These are phyloP conservation scores for Dasypogon diadema DNA, from an alignment of 2,888 invertebrate species.

Conservation along the genomic window DNA sequence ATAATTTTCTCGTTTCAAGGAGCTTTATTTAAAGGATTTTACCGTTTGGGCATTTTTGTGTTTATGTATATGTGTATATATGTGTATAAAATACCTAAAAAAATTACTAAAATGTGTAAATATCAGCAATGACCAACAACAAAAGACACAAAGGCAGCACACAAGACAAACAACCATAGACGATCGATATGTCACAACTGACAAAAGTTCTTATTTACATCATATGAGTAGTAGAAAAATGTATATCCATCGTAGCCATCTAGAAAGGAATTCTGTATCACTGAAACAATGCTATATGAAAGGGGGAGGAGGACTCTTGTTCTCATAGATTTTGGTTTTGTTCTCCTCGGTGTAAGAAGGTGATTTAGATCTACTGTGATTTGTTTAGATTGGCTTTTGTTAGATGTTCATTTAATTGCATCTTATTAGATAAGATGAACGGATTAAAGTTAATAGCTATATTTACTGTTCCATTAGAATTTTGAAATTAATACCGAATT, in stretches of 20 bases:
- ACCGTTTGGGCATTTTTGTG: slow-evolving; percentile 1
- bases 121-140: slow-evolving; percentile 46
- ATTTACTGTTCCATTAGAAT: slow-evolving; percentile 36
- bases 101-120: slow-evolving; percentile 24
- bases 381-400: slow-evolving; percentile 18
- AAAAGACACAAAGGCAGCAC: slow-evolving; percentile 40
- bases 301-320: slow-evolving; percentile 14
- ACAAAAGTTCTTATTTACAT: not conserved
- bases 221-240: too few species aligned
- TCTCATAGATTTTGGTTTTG: slow-evolving; percentile 37
- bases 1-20: slow-evolving; percentile 43
- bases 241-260: not conserved
- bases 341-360: slow-evolving; percentile 24
- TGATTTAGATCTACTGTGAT: slow-evolving; percentile 26
- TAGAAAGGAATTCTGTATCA: not conserved
- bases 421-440: slow-evolving; percentile 39
- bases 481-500: slow-evolving; percentile 42
- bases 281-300: slow-evolving; percentile 7
- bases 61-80: too few species aligned
- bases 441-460: slow-evolving; percentile 30
- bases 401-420: slow-evolving; percentile 31
- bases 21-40: slow-evolving; percentile 14
- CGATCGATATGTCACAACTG: not conserved
- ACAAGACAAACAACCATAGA: slow-evolving; percentile 24
- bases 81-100: slow-evolving; percentile 6